phyloP scores from a whole-genome alignment of 2,113 vertebrate genomes.

The Sitta europaea region DNA sequence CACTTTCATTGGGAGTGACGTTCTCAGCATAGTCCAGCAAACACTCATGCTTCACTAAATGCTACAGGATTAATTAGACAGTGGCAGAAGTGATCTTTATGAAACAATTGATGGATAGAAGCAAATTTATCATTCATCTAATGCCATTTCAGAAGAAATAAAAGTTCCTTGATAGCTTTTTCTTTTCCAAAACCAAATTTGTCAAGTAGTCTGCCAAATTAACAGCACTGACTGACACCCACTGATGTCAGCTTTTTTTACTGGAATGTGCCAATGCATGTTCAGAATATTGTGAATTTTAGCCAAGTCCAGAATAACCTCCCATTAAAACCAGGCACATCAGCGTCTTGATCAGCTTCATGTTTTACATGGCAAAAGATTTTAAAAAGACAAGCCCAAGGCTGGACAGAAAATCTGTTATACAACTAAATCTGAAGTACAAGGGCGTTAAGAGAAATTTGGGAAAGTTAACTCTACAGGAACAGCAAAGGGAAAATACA shows the following conservation, averaged over 20 bases:
- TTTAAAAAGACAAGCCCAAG: neutral
- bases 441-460: neutral
- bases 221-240: neutral
- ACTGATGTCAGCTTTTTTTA: neutral
- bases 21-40: neutral
- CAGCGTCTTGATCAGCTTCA: neutral
- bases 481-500: neutral
- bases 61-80: neutral
- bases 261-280: neutral
- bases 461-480: neutral
- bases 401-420: neutral
- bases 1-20: neutral
- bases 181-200: neutral
- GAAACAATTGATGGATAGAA: neutral
- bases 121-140: neutral
- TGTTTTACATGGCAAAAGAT: neutral
- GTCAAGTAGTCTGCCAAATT: neutral
- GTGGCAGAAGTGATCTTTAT: neutral
- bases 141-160: neutral
- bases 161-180: neutral
- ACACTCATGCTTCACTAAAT: neutral
- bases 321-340: neutral
- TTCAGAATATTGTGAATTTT: neutral
- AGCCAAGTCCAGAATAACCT: neutral
- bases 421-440: neutral